A percentile compares a stretch with the other conserved stretches of the same genome.
phyloP scores from a whole-genome alignment of 2,888 invertebrate species.

The Ichneumoninae sp. region DNA sequence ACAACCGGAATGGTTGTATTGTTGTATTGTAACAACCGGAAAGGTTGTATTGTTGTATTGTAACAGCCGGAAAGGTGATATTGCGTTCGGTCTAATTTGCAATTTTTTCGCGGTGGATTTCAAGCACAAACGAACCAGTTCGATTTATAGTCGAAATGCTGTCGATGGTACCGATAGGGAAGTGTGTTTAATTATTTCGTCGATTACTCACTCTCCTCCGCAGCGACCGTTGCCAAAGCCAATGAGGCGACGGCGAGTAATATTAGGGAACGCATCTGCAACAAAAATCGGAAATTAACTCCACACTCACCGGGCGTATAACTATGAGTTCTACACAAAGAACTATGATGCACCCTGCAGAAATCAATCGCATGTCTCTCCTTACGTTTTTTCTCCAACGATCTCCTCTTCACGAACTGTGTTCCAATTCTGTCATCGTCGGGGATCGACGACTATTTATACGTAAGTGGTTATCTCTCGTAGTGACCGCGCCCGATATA shows the following conservation, averaged over 20 bases:
- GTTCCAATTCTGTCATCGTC: slow-evolving; percentile 14
- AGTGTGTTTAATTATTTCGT: background rate
- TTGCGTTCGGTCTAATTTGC: too few relatives aligned
- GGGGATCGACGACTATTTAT: slow-evolving; percentile 30
- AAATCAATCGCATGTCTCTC: background rate
- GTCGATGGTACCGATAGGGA: background rate
- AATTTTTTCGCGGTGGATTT: too few relatives aligned
- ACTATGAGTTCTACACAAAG: background rate
- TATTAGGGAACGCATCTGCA: slow-evolving; percentile 70
- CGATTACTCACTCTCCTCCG: slow-evolving; percentile 68
- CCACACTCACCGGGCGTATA: background rate
- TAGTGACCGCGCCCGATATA: background rate
- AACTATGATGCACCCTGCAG: background rate
- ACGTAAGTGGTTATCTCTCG: slow-evolving; percentile 22
- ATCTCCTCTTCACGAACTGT: slow-evolving; percentile 17
- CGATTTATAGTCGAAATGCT: too few relatives aligned
- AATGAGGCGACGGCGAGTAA: slow-evolving; percentile 58
- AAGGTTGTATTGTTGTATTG: too few relatives aligned
- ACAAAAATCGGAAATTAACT: slow-evolving; percentile 1
- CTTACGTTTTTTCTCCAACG: background rate
- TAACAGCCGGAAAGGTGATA: too few relatives aligned
- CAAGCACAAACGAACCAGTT: too few relatives aligned
- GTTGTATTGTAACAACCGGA: too few relatives aligned
- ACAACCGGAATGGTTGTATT: too few relatives aligned
- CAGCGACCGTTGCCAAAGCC: slow-evolving; percentile 47